Evolutionary conservation across 2,113 vertebrate genomes (phyloP), one percentile per base, ranked within the genome.

Genomic region (Peromyscus maniculatus): DNA sequence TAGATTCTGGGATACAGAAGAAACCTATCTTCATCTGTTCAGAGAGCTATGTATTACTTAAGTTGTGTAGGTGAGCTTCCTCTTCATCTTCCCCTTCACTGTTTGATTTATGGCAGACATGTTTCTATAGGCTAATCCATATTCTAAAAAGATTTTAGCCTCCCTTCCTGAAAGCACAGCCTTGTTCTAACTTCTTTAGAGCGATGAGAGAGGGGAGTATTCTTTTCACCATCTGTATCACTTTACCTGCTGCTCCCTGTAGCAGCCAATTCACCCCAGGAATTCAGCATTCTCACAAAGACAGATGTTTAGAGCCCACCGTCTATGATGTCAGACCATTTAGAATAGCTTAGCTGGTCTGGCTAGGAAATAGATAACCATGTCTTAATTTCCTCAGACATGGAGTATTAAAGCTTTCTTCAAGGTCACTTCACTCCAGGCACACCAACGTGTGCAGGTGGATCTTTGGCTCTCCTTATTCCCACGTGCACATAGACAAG

Each of bases 231-330:
- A 7, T 43, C 28, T 69, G 57, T 49, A 17, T 36, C 91, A 64
- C 36, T 36, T 80, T 57, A 2, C 2, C n/a, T 33, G 64, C 24
- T 87, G 87, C 13, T 43, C 5, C n/a, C 31, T 75, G 19, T 52
- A 2, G 24, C 59, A 57, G 13, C 10, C 21, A 17, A 2, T 3
- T 0, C 31, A 55, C 1, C 43, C 33, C 66, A 2, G 1, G 39
- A 19, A 36, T 31, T 72, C 46, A 69, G 19, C 26, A 64, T 66
- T 72, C 33, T 39, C 66, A 22, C 16, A 5, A 52, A 64, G 26
- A 80, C 0, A 10, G 52, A 26, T 13, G 36, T 87, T 67, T 46
- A 36, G 66, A 28, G 39, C 10, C 59, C 57, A 39, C 0, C 52
- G 11, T 78, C 36, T 59, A n/a, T 15, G 7, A 64, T 66, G 39